Base-by-base conservation (phyloP, 2,113 vertebrate genomes). In the Heterotilapia buettikoferi region DNA sequence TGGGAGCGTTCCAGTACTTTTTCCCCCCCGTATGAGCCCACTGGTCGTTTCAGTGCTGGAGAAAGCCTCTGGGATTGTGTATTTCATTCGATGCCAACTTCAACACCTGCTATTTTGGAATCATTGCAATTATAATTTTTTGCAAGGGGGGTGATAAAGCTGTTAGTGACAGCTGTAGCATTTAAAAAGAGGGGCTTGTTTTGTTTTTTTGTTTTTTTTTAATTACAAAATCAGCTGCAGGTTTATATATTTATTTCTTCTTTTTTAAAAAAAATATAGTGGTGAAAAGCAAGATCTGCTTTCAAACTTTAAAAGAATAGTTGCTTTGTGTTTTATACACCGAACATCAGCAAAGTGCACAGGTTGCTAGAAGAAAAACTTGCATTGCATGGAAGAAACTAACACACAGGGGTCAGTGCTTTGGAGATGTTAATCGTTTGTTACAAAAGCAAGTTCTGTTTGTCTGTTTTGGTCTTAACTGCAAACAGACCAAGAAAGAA, bases 1-100 rank as follows among this genome's bases (percentile, higher is more conserved):
- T 93, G 88, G 92, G 79, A 93, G 61, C 19, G 4, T 45, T 84
- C 90, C 94, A 93, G 52, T 82, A 21, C 80, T 79, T 83, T 80
- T 43, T 18, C 33, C 6, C 19, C 47, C 45, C 54, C 21, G 10
- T 53, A 33, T 2, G 26, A 56, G 38, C 57, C 61, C 71, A 31
- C 19, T 24, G 24, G 36, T 57, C 6, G 5, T 71, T 79, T 61
- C 7, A 21, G 9, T 47, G 9, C 5, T 52, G 24, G 3, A 71
- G 19, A 54, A 86, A n/a, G 19, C 82, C 54, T 82, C 80, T 31
- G 14, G 36, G 80, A 63, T 53, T 83, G 6, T 29, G 54, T 11
- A 83, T 86, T 36, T 83, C 21, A 81, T 78, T 84, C 31, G 12
- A 87, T 84, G 63, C 73, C 80, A 85, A n/a, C 53, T 80, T 63